A percentile compares a stretch with the other conserved stretches of the same genome.
These are phyloP conservation scores for Malaclemys terrapin DNA, from an alignment of 2,113 vertebrate genomes.

Conservation along the genomic window DNA sequence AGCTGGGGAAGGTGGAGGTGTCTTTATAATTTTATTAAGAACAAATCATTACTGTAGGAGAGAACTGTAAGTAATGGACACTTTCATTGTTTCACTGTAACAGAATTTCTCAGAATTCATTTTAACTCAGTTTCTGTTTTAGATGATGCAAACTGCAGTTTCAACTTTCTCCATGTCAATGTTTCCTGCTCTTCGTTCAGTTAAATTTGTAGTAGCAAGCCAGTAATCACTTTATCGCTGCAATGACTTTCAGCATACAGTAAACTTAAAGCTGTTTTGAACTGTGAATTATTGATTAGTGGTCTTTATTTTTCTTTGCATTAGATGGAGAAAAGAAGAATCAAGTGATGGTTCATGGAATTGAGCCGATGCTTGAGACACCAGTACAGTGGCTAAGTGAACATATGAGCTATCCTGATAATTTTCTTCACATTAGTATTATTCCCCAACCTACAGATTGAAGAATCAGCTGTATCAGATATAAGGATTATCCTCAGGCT, in stretches of 20 bases:
- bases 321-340: constrained; percentile 92
- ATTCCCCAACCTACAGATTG: constrained; percentile 90
- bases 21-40: constrained; percentile 50
- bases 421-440: constrained; percentile 97
- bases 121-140: constrained; percentile 72
- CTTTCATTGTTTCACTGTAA: constrained; percentile 69
- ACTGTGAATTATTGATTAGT: constrained; percentile 41
- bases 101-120: constrained; percentile 68
- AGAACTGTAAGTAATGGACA: constrained; percentile 57
- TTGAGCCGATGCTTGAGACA: constrained; percentile 96
- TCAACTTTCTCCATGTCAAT: constrained; percentile 68
- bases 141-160: constrained; percentile 59
- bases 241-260: constrained; percentile 19
- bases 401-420: constrained; percentile 98
- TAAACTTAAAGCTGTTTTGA: constrained; percentile 44
- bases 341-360: constrained; percentile 97
- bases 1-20: rapidly evolving
- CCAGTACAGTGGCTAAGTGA: constrained; percentile 98
- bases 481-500: constrained; percentile 52
- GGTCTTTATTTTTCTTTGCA: constrained; percentile 78
- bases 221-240: constrained; percentile 29
- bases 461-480: constrained; percentile 58
- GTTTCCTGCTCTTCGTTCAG: constrained; percentile 62
- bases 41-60: constrained; percentile 22
- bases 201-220: constrained; percentile 35